Evolutionary conservation across 2,113 vertebrate species (phyloP), one percentile per base, ranked within the genome.

Genomic region (Deroptyus accipitrinus): DNA sequence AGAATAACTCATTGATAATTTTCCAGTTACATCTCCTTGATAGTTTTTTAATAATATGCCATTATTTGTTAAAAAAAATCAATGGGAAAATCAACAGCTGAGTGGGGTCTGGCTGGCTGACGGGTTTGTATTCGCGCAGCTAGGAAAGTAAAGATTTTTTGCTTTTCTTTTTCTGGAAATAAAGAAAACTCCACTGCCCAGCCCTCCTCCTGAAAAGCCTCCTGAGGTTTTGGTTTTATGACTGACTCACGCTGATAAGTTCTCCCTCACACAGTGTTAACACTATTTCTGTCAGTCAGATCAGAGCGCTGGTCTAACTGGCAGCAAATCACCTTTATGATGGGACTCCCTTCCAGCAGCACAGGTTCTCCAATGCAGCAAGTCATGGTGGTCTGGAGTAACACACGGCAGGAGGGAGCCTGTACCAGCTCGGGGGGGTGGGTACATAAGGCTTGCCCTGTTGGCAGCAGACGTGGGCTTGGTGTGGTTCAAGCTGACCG

Each of bases 361-460:
- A 68, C 30, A 8, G 4, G 20, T 25, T 61, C 39, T 42, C 17
- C 1, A 3, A 7, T 8, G 12, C 37, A 86, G 41, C 0, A 1
- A 55, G 14, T 16, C 2, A 8, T 55, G 80, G 24, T 33, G 51
- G 3, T 7, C 33, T 17, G 2, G 42, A 67, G 31, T 4, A 68
- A 52, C 1, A 1, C 1, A 1, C 1, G 1, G 48, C 41, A 73
- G 44, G 23, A 63, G 35, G 51, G 27, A 76, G 16, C 66, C 63
- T 0, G 0, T 22, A n/a, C 11, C 0, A 3, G 28, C 37, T n/a
- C 0, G 0, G 30, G 9, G 13, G 9, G 16, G 22, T 16, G n/a
- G 28, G 37, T 44, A 41, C 19, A 46, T 20, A 15, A 68, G 37
- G 55, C 9, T 27, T 61, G 19, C 1, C n/a, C 31, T 23, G 12